A percentile compares a stretch with the other conserved stretches of the same genome.
Evolutionary conservation across 2,113 vertebrate genomes (phyloP).

Genomic region (Tragelaphus buxtoni): DNA sequence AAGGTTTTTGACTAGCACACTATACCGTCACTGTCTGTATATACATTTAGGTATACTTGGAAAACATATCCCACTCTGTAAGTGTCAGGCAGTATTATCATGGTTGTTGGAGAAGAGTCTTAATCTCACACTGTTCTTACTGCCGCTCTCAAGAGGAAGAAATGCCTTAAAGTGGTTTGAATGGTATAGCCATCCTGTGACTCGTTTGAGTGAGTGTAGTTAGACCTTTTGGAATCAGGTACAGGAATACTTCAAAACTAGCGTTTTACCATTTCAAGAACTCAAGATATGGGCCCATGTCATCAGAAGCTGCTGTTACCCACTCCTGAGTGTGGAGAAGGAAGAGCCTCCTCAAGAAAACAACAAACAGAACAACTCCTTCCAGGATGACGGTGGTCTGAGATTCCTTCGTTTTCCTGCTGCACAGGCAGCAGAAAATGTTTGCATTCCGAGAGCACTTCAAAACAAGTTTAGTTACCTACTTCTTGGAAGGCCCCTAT

Average conservation of each 20-base stretch:
- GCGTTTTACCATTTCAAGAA: neutral
- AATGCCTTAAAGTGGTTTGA: neutral
- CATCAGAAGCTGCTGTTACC: constrained; percentile 19
- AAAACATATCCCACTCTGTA: neutral
- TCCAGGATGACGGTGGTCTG: neutral
- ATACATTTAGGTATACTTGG: neutral
- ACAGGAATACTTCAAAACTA: neutral
- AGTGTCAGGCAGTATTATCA: neutral
- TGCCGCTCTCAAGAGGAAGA: neutral
- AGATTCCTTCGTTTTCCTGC: neutral
- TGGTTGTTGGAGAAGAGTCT: neutral
- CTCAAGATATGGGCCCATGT: neutral
- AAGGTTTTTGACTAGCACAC: neutral
- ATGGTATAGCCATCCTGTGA: neutral
- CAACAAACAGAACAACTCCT: constrained; percentile 9
- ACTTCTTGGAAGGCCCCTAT: neutral
- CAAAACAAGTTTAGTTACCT: neutral
- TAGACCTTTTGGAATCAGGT: neutral
- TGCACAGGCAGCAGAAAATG: neutral
- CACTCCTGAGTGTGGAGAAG: neutral
- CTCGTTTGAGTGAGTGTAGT: neutral
- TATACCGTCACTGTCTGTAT: neutral
- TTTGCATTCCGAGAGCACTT: constrained; percentile 4
- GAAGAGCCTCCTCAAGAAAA: neutral
- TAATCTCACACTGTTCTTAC: neutral